Conservation (phyloP, 2,888 invertebrate genomes). For the Lathronympha strigana region DNA sequence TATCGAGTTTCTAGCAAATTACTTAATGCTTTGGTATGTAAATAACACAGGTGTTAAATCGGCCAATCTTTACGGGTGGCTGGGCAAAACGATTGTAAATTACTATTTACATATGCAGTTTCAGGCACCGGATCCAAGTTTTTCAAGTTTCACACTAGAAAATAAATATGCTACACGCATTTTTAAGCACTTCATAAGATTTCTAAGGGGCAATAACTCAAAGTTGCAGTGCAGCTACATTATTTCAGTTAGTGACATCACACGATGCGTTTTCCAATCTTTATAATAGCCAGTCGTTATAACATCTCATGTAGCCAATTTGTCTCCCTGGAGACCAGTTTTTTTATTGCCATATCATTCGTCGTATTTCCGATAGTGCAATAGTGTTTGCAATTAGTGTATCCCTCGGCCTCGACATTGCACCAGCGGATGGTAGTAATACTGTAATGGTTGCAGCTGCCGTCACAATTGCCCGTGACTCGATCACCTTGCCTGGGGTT, state of each 20-base stretch:
- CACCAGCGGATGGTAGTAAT: conserved; percentile 74
- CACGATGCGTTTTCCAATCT: background rate
- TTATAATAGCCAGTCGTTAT: background rate
- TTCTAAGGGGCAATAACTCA: no score
- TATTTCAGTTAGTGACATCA: background rate
- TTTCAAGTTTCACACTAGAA: background rate
- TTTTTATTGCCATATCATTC: background rate
- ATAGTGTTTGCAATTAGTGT: conserved; percentile 34
- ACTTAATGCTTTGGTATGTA: background rate
- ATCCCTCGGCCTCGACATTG: conserved; percentile 72
- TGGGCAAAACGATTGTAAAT: background rate
- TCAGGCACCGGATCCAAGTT: background rate
- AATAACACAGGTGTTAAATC: background rate
- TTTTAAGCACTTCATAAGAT: no score
- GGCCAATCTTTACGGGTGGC: conserved; percentile 20
- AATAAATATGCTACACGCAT: background rate
- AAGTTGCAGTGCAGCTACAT: no score
- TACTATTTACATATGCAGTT: background rate
- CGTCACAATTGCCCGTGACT: conserved; percentile 71
- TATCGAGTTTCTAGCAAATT: background rate
- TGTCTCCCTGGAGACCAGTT: background rate
- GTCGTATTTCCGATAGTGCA: background rate
- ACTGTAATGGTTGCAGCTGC: conserved; percentile 68
- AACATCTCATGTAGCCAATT: background rate
- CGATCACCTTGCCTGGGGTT: conserved; percentile 67